phyloP scores from a whole-genome alignment of 2,888 invertebrate species.

The Idaea biselata region DNA sequence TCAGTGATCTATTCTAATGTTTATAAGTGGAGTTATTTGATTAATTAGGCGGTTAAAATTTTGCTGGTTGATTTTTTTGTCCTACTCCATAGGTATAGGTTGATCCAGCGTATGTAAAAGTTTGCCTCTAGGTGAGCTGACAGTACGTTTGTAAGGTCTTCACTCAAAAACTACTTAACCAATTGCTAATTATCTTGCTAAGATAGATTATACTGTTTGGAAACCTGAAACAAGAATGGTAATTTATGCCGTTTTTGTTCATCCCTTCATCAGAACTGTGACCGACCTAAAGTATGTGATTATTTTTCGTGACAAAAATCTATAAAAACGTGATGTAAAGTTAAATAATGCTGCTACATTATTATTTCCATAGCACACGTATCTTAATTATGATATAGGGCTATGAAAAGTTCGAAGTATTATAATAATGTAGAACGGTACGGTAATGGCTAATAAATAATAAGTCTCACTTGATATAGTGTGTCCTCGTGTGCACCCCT shows the following conservation, averaged over 20 bases:
- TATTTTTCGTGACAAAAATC: no score
- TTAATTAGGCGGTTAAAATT: not conserved
- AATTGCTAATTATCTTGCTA: no score
- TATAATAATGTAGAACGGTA: slow-evolving; percentile 54
- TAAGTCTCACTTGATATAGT: slow-evolving; percentile 51
- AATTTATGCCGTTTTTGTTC: not conserved
- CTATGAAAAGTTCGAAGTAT: slow-evolving; percentile 47
- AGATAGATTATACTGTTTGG: no score
- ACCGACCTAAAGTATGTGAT: no score
- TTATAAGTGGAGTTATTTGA: not conserved
- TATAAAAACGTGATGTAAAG: not conserved
- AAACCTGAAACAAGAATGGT: no score
- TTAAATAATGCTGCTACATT: not conserved
- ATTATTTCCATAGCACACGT: slow-evolving; percentile 29
- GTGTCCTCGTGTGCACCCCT: slow-evolving; percentile 45
- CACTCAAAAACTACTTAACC: no score
- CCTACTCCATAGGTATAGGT: no score
- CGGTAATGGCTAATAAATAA: slow-evolving; percentile 59
- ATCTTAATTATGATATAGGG: slow-evolving; percentile 55
- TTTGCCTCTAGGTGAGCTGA: no score
- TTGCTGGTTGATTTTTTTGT: no score
- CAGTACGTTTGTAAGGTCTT: no score
- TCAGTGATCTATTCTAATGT: not conserved
- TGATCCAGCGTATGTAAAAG: no score
- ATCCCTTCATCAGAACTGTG: no score